Percentiles rank a stretch among this genome's conserved stretches.
These are phyloP conservation scores for Karalla daura DNA, from an alignment of 2,797 vertebrate species.

Conservation along the genomic window DNA sequence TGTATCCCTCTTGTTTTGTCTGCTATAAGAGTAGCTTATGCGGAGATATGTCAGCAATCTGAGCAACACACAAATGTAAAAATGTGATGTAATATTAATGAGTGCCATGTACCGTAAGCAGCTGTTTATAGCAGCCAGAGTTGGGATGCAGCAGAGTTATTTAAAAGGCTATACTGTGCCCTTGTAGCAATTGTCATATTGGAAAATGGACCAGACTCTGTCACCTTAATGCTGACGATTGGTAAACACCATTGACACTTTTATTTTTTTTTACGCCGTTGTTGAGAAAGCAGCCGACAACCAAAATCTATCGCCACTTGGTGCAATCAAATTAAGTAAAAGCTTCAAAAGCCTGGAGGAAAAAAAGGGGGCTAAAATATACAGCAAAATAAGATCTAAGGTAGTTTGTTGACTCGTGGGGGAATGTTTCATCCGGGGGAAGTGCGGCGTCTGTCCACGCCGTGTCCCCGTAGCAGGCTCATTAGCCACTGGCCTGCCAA, in stretches of 20 bases:
- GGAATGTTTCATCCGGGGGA: constrained; percentile 49
- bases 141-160: background rate
- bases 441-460: constrained; percentile 53
- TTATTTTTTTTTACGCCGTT: constrained; percentile 23
- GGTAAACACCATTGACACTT: constrained; percentile 12
- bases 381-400: constrained; percentile 42
- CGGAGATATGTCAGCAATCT: background rate
- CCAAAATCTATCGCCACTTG: background rate
- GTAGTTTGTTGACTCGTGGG: constrained; percentile 59
- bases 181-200: background rate
- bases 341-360: background rate
- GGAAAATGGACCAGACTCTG: background rate
- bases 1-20: too few relatives aligned
- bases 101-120: background rate
- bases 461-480: constrained; percentile 68
- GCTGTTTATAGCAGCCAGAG: background rate
- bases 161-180: background rate
- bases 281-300: constrained; percentile 17
- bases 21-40: too few relatives aligned
- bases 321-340: constrained; percentile 4
- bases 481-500: constrained; percentile 79
- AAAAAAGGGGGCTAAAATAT: constrained; percentile 15
- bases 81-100: background rate
- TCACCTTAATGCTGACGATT: background rate
- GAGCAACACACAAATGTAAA: background rate